These are phyloP conservation scores for Bembecia ichneumoniformis DNA, from an alignment of 2,888 invertebrate species.

Conservation along the genomic window DNA sequence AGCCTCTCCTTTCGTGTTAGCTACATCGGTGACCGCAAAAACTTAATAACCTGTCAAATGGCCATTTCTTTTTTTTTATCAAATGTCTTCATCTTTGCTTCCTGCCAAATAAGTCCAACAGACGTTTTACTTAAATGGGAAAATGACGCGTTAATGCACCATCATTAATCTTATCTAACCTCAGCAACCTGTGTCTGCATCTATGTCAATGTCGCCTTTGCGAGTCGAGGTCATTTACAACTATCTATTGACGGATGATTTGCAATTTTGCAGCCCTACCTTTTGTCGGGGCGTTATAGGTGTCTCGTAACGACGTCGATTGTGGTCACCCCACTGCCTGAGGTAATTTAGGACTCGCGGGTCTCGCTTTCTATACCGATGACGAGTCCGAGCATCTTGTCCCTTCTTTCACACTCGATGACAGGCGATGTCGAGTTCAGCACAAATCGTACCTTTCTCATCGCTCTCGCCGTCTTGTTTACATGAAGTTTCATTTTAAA, in stretches of 20 bases:
- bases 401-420: constrained; percentile 35
- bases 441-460: constrained; percentile 58
- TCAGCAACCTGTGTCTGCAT: constrained; percentile 26
- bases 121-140: not conserved
- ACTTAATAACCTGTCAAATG: constrained; percentile 8
- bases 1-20: not conserved
- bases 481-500: constrained; percentile 41
- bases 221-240: constrained; percentile 34
- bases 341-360: constrained; percentile 54
- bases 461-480: constrained; percentile 46
- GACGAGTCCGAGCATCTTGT: constrained; percentile 43
- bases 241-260: constrained; percentile 42
- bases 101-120: not conserved
- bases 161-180: constrained; percentile 12
- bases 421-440: constrained; percentile 25
- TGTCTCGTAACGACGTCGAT: constrained; percentile 27
- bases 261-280: constrained; percentile 33
- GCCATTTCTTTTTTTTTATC: constrained; percentile 11
- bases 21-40: constrained; percentile 4
- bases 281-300: constrained; percentile 24
- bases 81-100: not conserved
- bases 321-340: constrained; percentile 20
- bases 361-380: constrained; percentile 53
- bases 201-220: constrained; percentile 36
- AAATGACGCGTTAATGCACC: not conserved